Conservation (phyloP, 2,113 vertebrate genomes). For the Peromyscus polionotus region DNA sequence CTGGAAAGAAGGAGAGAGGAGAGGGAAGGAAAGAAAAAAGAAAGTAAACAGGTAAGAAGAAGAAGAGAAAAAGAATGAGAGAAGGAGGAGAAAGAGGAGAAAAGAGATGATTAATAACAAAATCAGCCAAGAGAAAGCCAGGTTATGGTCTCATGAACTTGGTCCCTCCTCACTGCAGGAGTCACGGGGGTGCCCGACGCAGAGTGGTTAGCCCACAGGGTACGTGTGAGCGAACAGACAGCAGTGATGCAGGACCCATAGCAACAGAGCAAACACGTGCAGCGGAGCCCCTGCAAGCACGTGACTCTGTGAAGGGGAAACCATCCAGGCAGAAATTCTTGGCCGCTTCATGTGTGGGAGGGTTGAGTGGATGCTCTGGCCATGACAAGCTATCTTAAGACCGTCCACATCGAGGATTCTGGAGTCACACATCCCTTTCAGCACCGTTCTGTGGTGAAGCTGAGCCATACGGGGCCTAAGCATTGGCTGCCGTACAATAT, state of each 20-base stretch:
- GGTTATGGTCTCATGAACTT: neutral
- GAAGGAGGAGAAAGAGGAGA: neutral
- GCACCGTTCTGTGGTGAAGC: neutral
- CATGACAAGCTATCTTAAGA: neutral
- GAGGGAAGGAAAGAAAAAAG: neutral
- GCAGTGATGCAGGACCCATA: rapidly evolving
- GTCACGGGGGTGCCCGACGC: no score
- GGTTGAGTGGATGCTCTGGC: neutral
- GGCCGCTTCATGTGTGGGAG: neutral
- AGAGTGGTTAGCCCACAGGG: neutral
- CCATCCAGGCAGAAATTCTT: neutral
- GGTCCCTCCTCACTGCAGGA: neutral
- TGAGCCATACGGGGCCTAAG: neutral
- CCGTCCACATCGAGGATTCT: neutral
- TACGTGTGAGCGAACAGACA: neutral
- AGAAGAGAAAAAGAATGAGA: neutral
- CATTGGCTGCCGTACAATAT: neutral
- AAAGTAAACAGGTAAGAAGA: neutral
- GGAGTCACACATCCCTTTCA: neutral
- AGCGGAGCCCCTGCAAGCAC: neutral
- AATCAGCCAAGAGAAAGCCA: neutral
- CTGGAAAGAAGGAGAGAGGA: neutral
- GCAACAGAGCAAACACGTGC: neutral
- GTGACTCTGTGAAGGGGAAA: neutral
- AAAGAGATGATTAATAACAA: constrained; percentile 6